A percentile compares a stretch with the other conserved stretches of the same genome.
These are phyloP conservation scores for Xenopus borealis DNA, from an alignment of 2,113 vertebrate genomes.

Conservation along the genomic window DNA sequence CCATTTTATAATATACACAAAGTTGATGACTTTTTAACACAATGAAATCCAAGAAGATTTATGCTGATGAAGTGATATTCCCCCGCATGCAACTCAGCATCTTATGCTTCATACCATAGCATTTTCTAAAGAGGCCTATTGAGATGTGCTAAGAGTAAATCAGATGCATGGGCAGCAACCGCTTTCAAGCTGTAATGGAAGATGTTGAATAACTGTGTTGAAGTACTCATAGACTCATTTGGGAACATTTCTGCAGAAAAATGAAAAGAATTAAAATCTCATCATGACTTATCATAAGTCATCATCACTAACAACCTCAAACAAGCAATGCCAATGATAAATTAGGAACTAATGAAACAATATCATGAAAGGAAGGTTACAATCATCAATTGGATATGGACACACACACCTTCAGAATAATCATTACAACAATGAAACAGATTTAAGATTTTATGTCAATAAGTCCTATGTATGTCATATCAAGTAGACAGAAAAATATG, in stretches of 20 bases:
- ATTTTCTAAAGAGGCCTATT: constrained; percentile 1
- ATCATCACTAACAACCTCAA: constrained; percentile 8
- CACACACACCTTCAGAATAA: too few species aligned
- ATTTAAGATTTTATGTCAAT: too few species aligned
- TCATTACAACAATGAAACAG: too few species aligned
- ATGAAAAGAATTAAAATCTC: constrained; percentile 17
- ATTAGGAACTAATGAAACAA: too few species aligned
- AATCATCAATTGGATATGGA: too few species aligned
- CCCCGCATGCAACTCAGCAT: constrained; percentile 24
- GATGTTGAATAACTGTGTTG: constrained; percentile 19
- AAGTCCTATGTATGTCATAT: too few species aligned
- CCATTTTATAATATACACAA: constrained; percentile 19
- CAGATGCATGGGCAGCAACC: constrained; percentile 46
- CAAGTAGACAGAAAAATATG: too few species aligned
- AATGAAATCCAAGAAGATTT: constrained; percentile 43
- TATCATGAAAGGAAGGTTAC: too few species aligned
- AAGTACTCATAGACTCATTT: constrained; percentile 28
- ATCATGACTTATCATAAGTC: constrained; percentile 14
- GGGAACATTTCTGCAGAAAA: constrained; percentile 7
- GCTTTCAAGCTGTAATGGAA: constrained; percentile 15
- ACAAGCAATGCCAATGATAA: too few species aligned
- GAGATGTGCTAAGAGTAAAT: constrained; percentile 1
- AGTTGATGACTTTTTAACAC: constrained; percentile 44
- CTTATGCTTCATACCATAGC: constrained; percentile 12
- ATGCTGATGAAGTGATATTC: constrained; percentile 26